phyloP scores from a whole-genome alignment of 2,797 vertebrate species.

The Crocidura indochinensis region DNA sequence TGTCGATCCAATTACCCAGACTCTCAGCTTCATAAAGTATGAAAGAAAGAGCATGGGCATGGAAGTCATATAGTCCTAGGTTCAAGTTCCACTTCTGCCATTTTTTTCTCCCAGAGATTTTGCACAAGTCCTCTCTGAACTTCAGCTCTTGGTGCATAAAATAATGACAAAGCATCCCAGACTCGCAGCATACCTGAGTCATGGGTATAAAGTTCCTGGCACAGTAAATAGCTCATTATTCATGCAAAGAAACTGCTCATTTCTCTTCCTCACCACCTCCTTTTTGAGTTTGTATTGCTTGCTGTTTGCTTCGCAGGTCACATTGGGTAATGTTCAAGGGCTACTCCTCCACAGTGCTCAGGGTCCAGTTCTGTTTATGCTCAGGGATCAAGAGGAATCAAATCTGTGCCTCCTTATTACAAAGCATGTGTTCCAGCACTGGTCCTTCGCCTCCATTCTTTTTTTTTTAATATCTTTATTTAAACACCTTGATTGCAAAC shows the following conservation, averaged over 20 bases:
- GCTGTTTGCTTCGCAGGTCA: no score
- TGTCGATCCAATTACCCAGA: not conserved
- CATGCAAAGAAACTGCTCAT: not conserved
- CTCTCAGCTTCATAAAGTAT: not conserved
- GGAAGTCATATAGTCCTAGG: not conserved
- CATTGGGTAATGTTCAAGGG: no score
- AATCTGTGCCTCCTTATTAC: no score
- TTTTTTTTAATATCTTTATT: no score
- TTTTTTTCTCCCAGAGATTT: constrained; percentile 40
- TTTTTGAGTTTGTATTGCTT: no score
- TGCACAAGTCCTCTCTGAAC: constrained; percentile 26
- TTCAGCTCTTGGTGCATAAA: constrained; percentile 36
- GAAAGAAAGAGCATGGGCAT: constrained; percentile 6
- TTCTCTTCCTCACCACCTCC: not conserved
- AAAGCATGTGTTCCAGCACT: no score
- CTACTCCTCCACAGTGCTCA: no score
- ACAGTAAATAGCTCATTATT: constrained; percentile 25
- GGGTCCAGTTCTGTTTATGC: no score
- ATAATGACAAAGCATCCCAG: not conserved
- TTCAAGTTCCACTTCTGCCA: constrained; percentile 7
- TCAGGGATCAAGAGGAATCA: no score
- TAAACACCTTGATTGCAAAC: no score
- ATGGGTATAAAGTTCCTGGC: constrained; percentile 22
- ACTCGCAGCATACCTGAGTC: not conserved
- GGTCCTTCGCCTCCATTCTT: not conserved